A percentile compares a stretch with the other conserved stretches of the same genome.
Conservation (phyloP, 2,888 invertebrate species). For the Drosophila yooni region DNA sequence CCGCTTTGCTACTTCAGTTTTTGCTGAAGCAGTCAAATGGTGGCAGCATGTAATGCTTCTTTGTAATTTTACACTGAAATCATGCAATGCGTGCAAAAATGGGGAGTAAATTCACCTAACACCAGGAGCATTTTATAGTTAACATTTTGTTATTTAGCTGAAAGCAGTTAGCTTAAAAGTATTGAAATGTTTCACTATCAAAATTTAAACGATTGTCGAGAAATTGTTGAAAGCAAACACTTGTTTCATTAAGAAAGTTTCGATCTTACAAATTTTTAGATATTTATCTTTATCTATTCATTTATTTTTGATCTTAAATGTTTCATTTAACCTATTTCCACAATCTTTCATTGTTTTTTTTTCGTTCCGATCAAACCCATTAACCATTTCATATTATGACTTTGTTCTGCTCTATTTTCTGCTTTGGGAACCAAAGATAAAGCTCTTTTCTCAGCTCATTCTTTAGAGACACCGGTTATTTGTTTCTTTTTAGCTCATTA, state of each 20-base stretch:
- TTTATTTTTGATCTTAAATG: neutral
- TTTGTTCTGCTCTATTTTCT: slow-evolving; percentile 7
- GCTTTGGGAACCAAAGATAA: neutral
- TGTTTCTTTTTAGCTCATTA: slow-evolving; percentile 32
- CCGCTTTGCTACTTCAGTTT: neutral
- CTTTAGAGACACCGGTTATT: slow-evolving; percentile 3
- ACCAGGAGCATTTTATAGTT: neutral
- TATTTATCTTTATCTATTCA: neutral
- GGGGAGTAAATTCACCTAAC: neutral
- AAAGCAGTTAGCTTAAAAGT: neutral
- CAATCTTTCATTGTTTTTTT: neutral
- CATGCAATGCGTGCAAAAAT: neutral
- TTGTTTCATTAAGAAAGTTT: neutral
- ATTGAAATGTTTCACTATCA: neutral
- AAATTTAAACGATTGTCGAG: neutral
- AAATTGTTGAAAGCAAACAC: neutral
- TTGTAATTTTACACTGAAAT: neutral
- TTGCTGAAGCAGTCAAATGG: neutral
- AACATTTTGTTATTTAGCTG: neutral
- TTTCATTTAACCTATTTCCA: neutral
- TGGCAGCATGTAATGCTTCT: neutral
- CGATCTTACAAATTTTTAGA: neutral
- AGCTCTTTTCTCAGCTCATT: slow-evolving; percentile 25
- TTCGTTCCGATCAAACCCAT: neutral
- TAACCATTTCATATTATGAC: neutral